Base-by-base conservation (phyloP, 1,140 invertebrate species). In the Diabrotica virgifera region DNA sequence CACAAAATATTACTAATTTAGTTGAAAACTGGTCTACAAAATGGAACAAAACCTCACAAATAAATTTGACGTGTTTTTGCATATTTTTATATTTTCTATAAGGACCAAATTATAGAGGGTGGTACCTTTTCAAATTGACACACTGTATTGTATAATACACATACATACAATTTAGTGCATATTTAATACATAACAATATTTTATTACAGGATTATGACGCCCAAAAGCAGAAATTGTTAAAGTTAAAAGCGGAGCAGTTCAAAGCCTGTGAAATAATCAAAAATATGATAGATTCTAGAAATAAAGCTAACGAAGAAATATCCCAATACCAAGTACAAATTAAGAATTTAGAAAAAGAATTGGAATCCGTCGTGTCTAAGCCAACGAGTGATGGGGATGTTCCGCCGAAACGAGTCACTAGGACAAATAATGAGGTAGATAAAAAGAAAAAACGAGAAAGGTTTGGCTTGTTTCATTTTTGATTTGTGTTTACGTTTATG, bases 261-360 rank as follows among this genome's bases (percentile, higher is more conserved):
- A 80, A 77, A 59, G 76, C 78, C 4, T 79, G 73, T 63, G 72
- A 75, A 52, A 76, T 78, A 24, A 78, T 80, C 46, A 76, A 80
- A 65, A 74, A 69, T n/a, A 76, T 80, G 71, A 74, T 79, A 37
- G 70, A 72, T 12, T 60, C 61, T 5, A 52, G 64, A 12, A 73
- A 70, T 46, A 70, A 65, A 46, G 65, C 63, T 72, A 75, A 66
- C 51, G 76, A 80, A 5, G 74, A 82, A 64, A 75, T 81, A 38
- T 54, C 67, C 57, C 38, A 61, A 7, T 40, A 70, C 59, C 71
- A 74, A 52, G 60, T 67, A 36, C 63, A 59, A 6, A 64, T 72
- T 36, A 54, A 67, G 7, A 59, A 66, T 5, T 51, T 72, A 36
- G 70, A 72, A 51, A 57, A 52, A 46, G 70, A 72, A 57, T 55